Evolutionary conservation across 2,888 invertebrate species (phyloP).

Genomic region (Eupithecia inturbata): DNA sequence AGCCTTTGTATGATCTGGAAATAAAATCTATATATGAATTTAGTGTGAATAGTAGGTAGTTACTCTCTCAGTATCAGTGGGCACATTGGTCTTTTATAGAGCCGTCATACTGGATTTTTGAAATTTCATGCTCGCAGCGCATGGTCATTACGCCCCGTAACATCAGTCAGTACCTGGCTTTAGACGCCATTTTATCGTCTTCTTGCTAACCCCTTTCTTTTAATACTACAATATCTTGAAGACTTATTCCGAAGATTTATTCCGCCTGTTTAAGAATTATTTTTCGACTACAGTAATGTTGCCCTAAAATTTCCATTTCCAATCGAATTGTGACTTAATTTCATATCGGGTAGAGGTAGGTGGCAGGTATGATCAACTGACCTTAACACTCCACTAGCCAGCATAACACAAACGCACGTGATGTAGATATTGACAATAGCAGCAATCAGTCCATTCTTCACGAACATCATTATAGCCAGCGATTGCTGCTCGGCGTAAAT

Average conservation of each 20-base stretch:
- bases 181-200: background rate
- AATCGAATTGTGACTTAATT: too few species aligned
- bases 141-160: too few species aligned
- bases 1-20: constrained; percentile 88
- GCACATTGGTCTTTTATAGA: background rate
- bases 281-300: background rate
- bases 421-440: constrained; percentile 92
- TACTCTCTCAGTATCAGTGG: background rate
- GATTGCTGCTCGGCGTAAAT: constrained; percentile 94
- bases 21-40: background rate
- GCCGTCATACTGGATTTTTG: background rate
- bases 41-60: background rate
- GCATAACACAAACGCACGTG: constrained; percentile 87
- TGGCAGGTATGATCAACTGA: constrained; percentile 57
- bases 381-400: constrained; percentile 92
- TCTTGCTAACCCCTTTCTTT: background rate
- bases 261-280: background rate
- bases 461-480: constrained; percentile 91
- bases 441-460: constrained; percentile 90
- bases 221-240: background rate
- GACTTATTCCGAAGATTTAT: too few species aligned
- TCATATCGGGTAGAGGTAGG: too few species aligned
- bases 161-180: too few species aligned
- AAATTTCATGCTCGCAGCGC: too few species aligned
- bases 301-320: background rate